Evolutionary conservation across 2,888 invertebrate species (phyloP).

Genomic region (Drosophila engyochracea): DNA sequence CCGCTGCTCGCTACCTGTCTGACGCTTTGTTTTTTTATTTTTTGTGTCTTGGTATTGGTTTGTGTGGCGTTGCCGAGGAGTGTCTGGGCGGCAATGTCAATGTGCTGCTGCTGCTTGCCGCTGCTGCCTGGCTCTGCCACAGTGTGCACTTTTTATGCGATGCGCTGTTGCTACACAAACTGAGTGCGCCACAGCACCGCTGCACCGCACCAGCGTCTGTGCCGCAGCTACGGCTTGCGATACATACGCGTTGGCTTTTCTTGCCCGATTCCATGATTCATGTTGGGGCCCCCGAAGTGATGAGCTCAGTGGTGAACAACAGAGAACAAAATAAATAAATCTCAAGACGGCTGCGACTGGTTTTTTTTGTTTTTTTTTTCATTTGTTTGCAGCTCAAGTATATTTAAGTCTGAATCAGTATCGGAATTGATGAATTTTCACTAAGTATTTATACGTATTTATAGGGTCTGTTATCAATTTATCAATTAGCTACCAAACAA

Average conservation of each 20-base stretch:
- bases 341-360: slow-evolving; percentile 38
- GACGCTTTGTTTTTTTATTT: slow-evolving; percentile 61
- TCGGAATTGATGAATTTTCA: slow-evolving; percentile 43
- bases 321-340: slow-evolving; percentile 24
- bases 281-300: slow-evolving; percentile 51
- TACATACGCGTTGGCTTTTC: slow-evolving; percentile 62
- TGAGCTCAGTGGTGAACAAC: slow-evolving; percentile 50
- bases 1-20: slow-evolving; percentile 64
- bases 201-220: slow-evolving; percentile 2
- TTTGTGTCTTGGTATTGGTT: slow-evolving; percentile 50
- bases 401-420: slow-evolving; percentile 31
- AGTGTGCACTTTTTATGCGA: slow-evolving; percentile 66
- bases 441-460: slow-evolving; percentile 34
- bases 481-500: slow-evolving; percentile 66
- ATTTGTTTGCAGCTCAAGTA: slow-evolving; percentile 36
- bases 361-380: slow-evolving; percentile 10
- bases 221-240: slow-evolving; percentile 21
- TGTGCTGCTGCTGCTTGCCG: slow-evolving; percentile 54
- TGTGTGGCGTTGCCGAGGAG: slow-evolving; percentile 51
- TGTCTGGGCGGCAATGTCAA: slow-evolving; percentile 77
- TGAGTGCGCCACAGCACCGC: slow-evolving; percentile 24
- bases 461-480: slow-evolving; percentile 20
- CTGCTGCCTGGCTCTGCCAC: slow-evolving; percentile 29
- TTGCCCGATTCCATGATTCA: slow-evolving; percentile 68
- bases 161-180: slow-evolving; percentile 66